Percentiles rank a stretch among this genome's conserved stretches.
phyloP scores from a whole-genome alignment of 2,113 vertebrate genomes.

The Cinclus mexicanus region DNA sequence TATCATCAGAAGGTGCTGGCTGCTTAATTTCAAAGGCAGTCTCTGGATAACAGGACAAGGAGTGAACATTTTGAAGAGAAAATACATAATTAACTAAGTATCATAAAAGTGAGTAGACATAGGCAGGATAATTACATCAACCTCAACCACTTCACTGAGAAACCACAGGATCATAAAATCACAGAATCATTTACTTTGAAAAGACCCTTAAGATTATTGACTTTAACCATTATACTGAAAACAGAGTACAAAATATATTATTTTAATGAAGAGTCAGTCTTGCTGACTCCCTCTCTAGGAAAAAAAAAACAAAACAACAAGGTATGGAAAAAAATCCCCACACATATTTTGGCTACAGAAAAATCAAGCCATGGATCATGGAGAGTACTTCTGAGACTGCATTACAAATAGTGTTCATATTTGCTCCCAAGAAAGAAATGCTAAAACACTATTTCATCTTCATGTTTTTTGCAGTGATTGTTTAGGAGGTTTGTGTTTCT shows the following conservation, averaged over 20 bases:
- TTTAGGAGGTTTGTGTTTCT: neutral
- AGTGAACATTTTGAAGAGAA: neutral
- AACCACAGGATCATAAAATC: neutral
- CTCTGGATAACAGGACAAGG: neutral
- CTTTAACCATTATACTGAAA: neutral
- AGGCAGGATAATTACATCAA: neutral
- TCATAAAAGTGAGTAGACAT: neutral
- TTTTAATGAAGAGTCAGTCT: neutral
- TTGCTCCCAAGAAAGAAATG: neutral
- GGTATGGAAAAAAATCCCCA: neutral
- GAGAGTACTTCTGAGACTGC: neutral
- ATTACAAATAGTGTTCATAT: neutral
- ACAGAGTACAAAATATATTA: neutral
- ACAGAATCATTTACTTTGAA: neutral
- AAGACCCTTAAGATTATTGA: neutral
- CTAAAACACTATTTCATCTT: neutral
- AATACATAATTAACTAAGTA: neutral
- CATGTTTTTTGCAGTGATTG: neutral
- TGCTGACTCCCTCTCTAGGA: neutral
- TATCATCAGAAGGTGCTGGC: neutral
- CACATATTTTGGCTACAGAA: neutral
- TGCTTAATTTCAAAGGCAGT: neutral
- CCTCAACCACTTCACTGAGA: neutral
- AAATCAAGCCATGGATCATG: neutral
- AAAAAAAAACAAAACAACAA: neutral